These are phyloP conservation scores for Morphnarchus princeps DNA, from an alignment of 2,113 vertebrate genomes.

Conservation along the genomic window DNA sequence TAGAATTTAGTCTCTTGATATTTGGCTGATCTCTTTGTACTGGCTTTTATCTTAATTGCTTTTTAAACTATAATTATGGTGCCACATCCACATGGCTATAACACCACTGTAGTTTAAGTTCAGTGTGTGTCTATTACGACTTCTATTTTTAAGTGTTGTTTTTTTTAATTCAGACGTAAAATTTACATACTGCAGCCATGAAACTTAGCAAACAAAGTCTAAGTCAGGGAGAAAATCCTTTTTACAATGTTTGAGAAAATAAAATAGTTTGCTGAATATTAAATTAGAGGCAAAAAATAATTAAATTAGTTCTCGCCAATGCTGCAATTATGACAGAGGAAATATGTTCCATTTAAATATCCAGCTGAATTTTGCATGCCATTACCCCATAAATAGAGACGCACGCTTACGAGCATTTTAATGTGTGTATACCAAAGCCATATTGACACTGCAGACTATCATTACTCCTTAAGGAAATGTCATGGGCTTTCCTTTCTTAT, in stretches of 20 bases:
- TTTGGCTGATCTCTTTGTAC: slow-evolving; percentile 48
- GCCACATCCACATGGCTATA: slow-evolving; percentile 6
- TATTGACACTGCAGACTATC: slow-evolving; percentile 48
- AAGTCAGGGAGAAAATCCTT: neutral
- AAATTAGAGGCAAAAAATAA: neutral
- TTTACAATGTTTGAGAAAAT: neutral
- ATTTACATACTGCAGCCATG: slow-evolving; percentile 1
- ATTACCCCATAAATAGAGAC: slow-evolving; percentile 17
- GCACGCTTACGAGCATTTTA: neutral
- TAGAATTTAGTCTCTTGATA: slow-evolving; percentile 60
- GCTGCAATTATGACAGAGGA: neutral
- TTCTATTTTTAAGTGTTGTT: neutral
- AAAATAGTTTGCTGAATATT: neutral
- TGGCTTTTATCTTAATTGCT: slow-evolving; percentile 55
- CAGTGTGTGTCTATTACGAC: neutral
- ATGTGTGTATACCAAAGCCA: neutral
- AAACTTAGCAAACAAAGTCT: slow-evolving; percentile 12
- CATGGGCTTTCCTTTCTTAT: slow-evolving; percentile 44
- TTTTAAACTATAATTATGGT: slow-evolving; percentile 52
- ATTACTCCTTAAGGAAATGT: slow-evolving; percentile 44
- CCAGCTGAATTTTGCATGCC: neutral
- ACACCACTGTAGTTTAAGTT: neutral
- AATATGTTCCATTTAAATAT: neutral
- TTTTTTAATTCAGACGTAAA: neutral
- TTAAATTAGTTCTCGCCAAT: neutral